Percentiles rank a stretch among this genome's conserved stretches.
These are phyloP conservation scores for Datnioides undecimradiatus DNA, from an alignment of 2,113 vertebrate species.

Conservation along the genomic window DNA sequence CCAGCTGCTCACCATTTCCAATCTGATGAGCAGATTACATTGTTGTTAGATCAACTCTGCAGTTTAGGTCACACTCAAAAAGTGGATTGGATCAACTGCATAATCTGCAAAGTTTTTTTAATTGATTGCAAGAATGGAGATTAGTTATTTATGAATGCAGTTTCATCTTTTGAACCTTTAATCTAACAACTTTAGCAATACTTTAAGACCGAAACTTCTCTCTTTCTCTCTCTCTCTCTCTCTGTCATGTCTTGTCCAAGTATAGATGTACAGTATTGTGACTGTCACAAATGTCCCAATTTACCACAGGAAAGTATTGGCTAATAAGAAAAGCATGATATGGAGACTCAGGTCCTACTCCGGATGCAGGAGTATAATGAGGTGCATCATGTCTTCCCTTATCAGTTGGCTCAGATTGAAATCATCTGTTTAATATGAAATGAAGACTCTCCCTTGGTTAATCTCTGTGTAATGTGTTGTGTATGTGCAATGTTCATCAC, in stretches of 20 bases:
- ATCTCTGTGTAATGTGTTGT: slow-evolving; percentile 10
- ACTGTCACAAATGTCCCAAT: slow-evolving; percentile 27
- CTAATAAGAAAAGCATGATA: slow-evolving; percentile 73
- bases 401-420: slow-evolving; percentile 70
- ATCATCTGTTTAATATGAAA: slow-evolving; percentile 69
- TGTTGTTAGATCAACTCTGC: slow-evolving; percentile 1
- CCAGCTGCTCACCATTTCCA: neutral
- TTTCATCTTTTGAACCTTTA: no score
- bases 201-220: neutral
- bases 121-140: neutral
- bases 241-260: neutral
- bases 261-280: neutral
- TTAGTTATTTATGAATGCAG: neutral
- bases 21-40: slow-evolving; percentile 18
- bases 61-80: neutral
- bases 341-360: slow-evolving; percentile 42
- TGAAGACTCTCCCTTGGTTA: slow-evolving; percentile 32
- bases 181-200: no score
- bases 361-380: slow-evolving; percentile 63
- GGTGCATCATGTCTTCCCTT: slow-evolving; percentile 63
- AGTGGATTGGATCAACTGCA: neutral
- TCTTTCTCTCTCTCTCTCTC: no score
- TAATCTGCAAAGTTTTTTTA: neutral
- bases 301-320: slow-evolving; percentile 32
- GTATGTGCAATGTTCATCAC: neutral